phyloP scores from a whole-genome alignment of 2,797 vertebrate species.

The Acanthis flammea region DNA sequence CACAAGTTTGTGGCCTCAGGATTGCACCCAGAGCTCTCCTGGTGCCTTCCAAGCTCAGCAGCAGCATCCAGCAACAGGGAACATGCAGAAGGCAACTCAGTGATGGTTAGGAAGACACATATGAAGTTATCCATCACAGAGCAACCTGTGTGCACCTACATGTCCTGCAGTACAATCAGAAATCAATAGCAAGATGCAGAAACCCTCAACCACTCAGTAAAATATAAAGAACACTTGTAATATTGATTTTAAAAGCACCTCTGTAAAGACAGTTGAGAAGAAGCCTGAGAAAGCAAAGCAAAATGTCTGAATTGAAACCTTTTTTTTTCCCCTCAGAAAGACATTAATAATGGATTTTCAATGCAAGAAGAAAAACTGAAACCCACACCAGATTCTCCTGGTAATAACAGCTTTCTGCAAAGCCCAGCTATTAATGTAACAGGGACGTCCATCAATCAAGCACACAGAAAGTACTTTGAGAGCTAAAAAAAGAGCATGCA shows the following conservation, averaged over 20 bases:
- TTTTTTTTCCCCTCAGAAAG: background rate
- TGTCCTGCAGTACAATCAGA: constrained; percentile 54
- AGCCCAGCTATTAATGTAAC: constrained; percentile 69
- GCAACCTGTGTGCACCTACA: constrained; percentile 22
- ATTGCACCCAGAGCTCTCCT: background rate
- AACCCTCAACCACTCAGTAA: background rate
- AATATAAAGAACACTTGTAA: constrained; percentile 61
- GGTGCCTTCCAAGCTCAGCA: background rate
- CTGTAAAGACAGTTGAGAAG: constrained; percentile 35
- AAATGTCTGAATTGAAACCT: constrained; percentile 32
- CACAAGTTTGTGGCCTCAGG: background rate
- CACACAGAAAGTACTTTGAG: constrained; percentile 49
- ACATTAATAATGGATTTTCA: constrained; percentile 63
- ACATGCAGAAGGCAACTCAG: background rate
- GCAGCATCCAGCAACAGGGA: background rate
- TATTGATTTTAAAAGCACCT: constrained; percentile 62
- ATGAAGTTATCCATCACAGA: constrained; percentile 7
- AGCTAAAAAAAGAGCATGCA: constrained; percentile 63
- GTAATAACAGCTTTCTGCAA: constrained; percentile 71
- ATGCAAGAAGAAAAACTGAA: constrained; percentile 67
- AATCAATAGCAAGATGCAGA: constrained; percentile 43
- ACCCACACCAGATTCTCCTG: constrained; percentile 64
- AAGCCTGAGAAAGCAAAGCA: constrained; percentile 39
- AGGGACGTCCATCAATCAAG: constrained; percentile 69
- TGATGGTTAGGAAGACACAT: background rate